Percentiles rank a stretch among this genome's conserved stretches.
These are phyloP conservation scores for Heliopora coerulea DNA, from an alignment of 92 coral and sea anemone genomes.

Conservation along the genomic window DNA sequence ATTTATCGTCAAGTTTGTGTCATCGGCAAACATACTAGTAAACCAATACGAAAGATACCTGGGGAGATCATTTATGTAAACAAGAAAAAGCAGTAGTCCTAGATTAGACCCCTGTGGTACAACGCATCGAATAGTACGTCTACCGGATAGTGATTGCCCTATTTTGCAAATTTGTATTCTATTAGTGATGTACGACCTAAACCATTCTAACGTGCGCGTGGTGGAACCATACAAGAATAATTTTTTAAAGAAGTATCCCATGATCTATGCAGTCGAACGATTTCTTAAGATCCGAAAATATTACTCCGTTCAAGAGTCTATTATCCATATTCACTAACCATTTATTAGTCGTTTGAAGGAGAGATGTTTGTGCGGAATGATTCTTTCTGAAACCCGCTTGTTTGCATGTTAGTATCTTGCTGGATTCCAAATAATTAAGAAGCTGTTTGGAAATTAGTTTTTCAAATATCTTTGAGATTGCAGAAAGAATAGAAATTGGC, in stretches of 20 bases:
- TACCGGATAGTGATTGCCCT: not conserved
- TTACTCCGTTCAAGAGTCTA: not conserved
- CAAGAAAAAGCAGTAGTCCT: not conserved
- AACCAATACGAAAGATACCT: not conserved
- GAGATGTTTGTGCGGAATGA: constrained; percentile 35
- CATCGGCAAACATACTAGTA: not conserved
- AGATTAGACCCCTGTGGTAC: not conserved
- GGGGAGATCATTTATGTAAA: not conserved
- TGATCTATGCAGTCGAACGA: not conserved
- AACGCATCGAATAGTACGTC: not conserved
- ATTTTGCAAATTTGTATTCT: not conserved
- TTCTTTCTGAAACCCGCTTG: not conserved
- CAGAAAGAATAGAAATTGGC: constrained; percentile 34
- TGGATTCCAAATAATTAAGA: constrained; percentile 16
- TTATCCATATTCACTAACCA: not conserved
- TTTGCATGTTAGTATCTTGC: constrained; percentile 1
- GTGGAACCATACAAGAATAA: not conserved
- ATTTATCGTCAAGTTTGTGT: not conserved
- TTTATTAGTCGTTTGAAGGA: not conserved
- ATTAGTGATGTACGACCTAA: not conserved
- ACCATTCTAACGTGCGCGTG: no score
- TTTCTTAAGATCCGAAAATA: not conserved
- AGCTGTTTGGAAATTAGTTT: constrained; percentile 23
- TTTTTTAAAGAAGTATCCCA: not conserved
- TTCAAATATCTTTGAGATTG: constrained; percentile 34